A percentile compares a stretch with the other conserved stretches of the same genome.
Conservation (phyloP, 2,888 invertebrate species). For the Seira sanloemensis region DNA sequence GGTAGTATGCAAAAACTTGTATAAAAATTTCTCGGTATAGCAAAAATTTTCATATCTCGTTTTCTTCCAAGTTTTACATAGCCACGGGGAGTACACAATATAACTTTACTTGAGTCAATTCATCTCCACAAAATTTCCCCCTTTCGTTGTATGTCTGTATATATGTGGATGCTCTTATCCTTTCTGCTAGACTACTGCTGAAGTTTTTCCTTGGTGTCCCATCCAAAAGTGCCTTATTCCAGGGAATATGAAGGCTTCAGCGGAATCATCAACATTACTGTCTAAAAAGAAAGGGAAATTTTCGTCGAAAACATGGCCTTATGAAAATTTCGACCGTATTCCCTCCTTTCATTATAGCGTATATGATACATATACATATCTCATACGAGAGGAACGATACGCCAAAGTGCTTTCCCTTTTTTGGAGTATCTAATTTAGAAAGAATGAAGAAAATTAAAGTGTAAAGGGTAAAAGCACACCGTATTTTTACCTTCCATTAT, state of each 20-base stretch:
- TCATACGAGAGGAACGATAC: constrained; percentile 52
- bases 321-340: constrained; percentile 11
- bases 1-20: no score
- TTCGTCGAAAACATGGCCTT: no score
- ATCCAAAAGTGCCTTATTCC: constrained; percentile 51
- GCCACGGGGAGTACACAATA: constrained; percentile 62
- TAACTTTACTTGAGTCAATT: no score
- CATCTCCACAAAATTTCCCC: constrained; percentile 65
- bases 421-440: constrained; percentile 68
- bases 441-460: constrained; percentile 68
- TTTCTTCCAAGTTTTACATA: constrained; percentile 51
- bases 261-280: constrained; percentile 25
- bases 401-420: constrained; percentile 49
- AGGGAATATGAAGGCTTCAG: constrained; percentile 51
- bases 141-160: constrained; percentile 44
- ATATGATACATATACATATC: neutral
- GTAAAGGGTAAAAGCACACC: constrained; percentile 53
- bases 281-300: no score
- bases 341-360: neutral
- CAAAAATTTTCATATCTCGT: constrained; percentile 62
- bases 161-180: no score
- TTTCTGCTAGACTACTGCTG: no score
- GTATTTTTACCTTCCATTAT: no score
- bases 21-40: no score
- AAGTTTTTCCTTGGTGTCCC: constrained; percentile 55